Evolutionary conservation across 1,140 invertebrate genomes (phyloP).

Genomic region (Drosophila rufa): DNA sequence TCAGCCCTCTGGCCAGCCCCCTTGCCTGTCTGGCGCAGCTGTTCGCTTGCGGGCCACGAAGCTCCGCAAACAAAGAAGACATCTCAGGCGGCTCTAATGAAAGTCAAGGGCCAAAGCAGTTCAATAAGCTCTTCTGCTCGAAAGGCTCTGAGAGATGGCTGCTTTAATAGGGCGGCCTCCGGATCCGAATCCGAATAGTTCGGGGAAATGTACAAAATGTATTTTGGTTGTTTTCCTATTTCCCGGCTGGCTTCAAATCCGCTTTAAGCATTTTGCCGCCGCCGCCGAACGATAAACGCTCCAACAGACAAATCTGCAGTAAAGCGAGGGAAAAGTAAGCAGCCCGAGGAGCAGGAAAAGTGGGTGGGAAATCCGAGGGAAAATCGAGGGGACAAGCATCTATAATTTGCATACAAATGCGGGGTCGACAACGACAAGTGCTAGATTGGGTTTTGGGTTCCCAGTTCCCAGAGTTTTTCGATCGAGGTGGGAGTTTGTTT

Average conservation of each 20-base stretch:
- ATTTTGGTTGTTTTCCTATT: slow-evolving; percentile 18
- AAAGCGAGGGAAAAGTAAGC: slow-evolving; percentile 42
- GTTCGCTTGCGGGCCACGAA: slow-evolving; percentile 57
- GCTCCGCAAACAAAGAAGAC: slow-evolving; percentile 34
- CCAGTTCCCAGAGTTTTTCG: slow-evolving; percentile 5
- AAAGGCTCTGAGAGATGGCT: slow-evolving; percentile 12
- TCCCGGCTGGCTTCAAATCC: slow-evolving; percentile 49
- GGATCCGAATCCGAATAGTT: slow-evolving; percentile 32
- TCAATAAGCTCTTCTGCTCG: slow-evolving; percentile 47
- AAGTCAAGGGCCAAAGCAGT: slow-evolving; percentile 52
- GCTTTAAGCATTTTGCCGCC: slow-evolving; percentile 56
- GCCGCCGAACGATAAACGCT: slow-evolving; percentile 65
- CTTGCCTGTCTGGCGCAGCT: slow-evolving; percentile 58
- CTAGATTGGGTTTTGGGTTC: slow-evolving; percentile 54
- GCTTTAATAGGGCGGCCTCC: slow-evolving; percentile 37
- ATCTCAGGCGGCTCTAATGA: slow-evolving; percentile 59
- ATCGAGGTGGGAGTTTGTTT: slow-evolving; percentile 46
- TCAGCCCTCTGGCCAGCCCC: slow-evolving; percentile 5
- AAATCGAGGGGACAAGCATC: slow-evolving; percentile 68
- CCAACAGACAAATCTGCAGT: slow-evolving; percentile 72
- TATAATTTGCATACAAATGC: slow-evolving; percentile 84
- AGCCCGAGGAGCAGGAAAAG: slow-evolving; percentile 28
- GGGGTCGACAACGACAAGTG: slow-evolving; percentile 52
- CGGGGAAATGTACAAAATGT: slow-evolving; percentile 4
- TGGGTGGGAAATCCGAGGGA: slow-evolving; percentile 39